Conservation (phyloP, 2,797 vertebrate genomes). For the Stomatorhinus walkeri region DNA sequence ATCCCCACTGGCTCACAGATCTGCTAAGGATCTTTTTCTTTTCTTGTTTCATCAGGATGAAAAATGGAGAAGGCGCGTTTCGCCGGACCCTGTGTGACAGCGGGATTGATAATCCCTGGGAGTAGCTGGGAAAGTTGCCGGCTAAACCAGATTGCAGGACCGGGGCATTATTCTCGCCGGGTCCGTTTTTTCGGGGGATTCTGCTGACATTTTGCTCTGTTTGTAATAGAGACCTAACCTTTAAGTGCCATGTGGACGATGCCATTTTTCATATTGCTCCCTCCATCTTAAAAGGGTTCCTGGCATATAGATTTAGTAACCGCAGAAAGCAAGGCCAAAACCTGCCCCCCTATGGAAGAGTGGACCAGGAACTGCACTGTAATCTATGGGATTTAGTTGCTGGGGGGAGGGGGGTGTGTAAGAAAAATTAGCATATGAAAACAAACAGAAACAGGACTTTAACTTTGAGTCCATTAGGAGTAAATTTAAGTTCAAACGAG, state of each 20-base stretch:
- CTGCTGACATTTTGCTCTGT: conserved; percentile 69
- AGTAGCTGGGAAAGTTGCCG: conserved; percentile 51
- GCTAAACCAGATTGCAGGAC: conserved; percentile 59
- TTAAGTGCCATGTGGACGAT: conserved; percentile 73
- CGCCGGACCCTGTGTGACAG: conserved; percentile 45
- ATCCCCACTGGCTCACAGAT: conserved; percentile 36
- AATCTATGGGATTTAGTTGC: background rate
- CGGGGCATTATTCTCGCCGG: conserved; percentile 66
- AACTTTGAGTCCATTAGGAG: background rate
- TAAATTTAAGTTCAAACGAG: background rate
- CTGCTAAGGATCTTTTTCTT: conserved; percentile 47
- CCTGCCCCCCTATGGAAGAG: background rate
- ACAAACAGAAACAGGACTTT: background rate
- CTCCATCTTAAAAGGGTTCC: conserved; percentile 58
- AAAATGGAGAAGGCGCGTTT: background rate
- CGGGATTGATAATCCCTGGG: conserved; percentile 61
- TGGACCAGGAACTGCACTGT: background rate
- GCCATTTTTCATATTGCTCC: conserved; percentile 80
- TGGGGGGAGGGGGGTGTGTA: background rate
- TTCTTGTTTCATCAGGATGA: conserved; percentile 44
- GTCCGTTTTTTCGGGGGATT: conserved; percentile 61
- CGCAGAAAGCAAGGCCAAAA: background rate
- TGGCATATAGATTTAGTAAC: conserved; percentile 37
- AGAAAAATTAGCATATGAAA: background rate
- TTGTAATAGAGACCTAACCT: conserved; percentile 83